A percentile compares a stretch with the other conserved stretches of the same genome.
Evolutionary conservation across 2,797 vertebrate genomes (phyloP).

Genomic region (Paratrypauchen microcephalus): DNA sequence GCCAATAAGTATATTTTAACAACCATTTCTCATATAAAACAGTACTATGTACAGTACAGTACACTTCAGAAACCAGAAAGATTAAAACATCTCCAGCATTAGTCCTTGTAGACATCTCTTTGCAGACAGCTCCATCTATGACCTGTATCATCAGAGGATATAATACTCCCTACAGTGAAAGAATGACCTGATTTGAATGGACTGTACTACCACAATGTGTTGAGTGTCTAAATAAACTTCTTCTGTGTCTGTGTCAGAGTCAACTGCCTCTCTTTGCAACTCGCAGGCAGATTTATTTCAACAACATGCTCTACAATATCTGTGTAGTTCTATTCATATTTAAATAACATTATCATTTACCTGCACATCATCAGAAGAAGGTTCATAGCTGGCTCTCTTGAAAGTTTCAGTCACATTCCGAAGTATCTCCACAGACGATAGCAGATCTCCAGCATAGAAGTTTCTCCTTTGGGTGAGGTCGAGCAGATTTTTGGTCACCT

Average conservation of each 20-base stretch:
- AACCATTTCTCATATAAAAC: no score
- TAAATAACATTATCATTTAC: conserved; percentile 61
- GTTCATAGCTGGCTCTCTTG: conserved; percentile 96
- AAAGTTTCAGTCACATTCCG: conserved; percentile 98
- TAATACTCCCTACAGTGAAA: no score
- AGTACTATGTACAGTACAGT: no score
- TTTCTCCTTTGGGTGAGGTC: conserved; percentile 97
- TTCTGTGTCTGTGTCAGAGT: neutral
- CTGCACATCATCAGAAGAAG: conserved; percentile 96
- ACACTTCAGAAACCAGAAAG: no score
- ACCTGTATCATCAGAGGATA: neutral
- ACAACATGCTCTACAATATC: neutral
- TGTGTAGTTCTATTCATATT: neutral
- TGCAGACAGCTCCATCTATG: no score
- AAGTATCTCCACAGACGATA: conserved; percentile 97
- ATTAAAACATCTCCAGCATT: no score
- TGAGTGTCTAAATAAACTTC: neutral
- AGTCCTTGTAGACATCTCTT: no score
- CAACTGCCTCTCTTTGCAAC: neutral
- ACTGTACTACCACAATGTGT: no score
- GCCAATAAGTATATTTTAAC: no score
- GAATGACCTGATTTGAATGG: no score
- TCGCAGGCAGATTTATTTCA: neutral
- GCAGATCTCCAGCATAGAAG: conserved; percentile 96
- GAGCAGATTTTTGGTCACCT: conserved; percentile 95